phyloP scores from a whole-genome alignment of 2,888 invertebrate genomes.

The Cyclophora albipunctata region DNA sequence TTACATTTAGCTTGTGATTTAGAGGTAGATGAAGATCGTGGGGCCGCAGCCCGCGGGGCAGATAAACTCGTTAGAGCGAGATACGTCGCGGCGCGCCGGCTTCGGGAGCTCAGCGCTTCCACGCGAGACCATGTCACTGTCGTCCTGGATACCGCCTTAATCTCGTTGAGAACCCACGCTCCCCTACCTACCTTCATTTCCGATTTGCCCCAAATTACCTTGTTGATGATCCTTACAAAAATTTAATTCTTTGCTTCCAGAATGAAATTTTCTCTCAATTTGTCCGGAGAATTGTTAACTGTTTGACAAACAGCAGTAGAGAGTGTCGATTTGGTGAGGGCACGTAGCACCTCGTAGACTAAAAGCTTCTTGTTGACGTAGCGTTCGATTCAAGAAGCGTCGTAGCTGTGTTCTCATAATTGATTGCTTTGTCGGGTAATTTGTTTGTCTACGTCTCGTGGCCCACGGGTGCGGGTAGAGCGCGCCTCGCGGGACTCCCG shows the following conservation, averaged over 20 bases:
- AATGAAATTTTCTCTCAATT: constrained; percentile 50
- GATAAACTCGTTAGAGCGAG: constrained; percentile 71
- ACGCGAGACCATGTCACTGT: constrained; percentile 46
- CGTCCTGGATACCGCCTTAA: constrained; percentile 54
- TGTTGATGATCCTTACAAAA: constrained; percentile 48
- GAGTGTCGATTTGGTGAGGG: constrained; percentile 43
- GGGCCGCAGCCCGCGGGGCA: constrained; percentile 67
- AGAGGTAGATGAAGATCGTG: constrained; percentile 54
- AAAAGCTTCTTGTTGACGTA: constrained; percentile 74
- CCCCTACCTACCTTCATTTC: constrained; percentile 40
- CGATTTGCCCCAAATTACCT: constrained; percentile 64
- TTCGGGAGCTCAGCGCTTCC: constrained; percentile 30
- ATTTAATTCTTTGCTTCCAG: constrained; percentile 56
- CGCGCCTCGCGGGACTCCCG: constrained; percentile 57
- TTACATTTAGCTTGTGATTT: constrained; percentile 51
- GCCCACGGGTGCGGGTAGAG: constrained; percentile 28
- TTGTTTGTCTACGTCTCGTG: constrained; percentile 59
- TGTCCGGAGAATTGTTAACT: constrained; percentile 23
- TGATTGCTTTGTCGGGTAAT: constrained; percentile 76
- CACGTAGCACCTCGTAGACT: constrained; percentile 56
- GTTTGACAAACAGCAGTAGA: constrained; percentile 44
- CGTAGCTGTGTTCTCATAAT: constrained; percentile 64
- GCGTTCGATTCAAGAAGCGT: constrained; percentile 66
- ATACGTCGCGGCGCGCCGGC: constrained; percentile 44
- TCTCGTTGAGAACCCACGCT: constrained; percentile 62